Percentiles rank a stretch among this genome's conserved stretches.
Conservation (phyloP, 2,113 vertebrate genomes). For the Lepidothrix coronata region DNA sequence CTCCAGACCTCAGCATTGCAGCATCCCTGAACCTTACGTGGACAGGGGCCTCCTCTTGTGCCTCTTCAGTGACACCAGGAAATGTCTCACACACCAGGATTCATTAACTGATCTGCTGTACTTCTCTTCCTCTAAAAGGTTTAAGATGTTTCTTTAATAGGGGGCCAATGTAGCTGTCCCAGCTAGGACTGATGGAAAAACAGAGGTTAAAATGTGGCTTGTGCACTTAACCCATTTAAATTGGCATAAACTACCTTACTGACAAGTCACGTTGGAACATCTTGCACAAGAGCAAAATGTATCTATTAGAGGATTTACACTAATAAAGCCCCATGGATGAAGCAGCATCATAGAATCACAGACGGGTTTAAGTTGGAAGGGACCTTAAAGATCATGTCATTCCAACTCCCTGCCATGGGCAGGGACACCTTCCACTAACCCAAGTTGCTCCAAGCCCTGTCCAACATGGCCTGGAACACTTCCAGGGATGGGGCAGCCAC, state of each 20-base stretch:
- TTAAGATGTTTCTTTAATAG: not conserved
- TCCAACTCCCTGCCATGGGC: not conserved
- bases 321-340: not conserved
- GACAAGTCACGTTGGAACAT: not conserved
- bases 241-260: not conserved
- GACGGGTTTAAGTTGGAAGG: not conserved
- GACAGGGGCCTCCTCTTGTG: not conserved
- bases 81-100: not conserved
- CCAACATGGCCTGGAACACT: not conserved
- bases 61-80: not conserved
- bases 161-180: not conserved
- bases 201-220: not conserved
- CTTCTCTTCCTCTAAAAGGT: not conserved
- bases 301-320: not conserved
- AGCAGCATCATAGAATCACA: not conserved
- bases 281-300: not conserved
- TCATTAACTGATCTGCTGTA: not conserved
- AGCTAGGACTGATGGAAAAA: not conserved
- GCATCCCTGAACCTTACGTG: not conserved
- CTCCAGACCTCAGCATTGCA: not conserved
- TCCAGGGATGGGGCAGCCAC: not conserved
- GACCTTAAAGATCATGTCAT: accelerated
- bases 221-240: not conserved
- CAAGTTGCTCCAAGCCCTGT: not conserved
- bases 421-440: not conserved